Evolutionary conservation across 2,888 invertebrate species (phyloP).

Genomic region (Stegana nigrithorax): DNA sequence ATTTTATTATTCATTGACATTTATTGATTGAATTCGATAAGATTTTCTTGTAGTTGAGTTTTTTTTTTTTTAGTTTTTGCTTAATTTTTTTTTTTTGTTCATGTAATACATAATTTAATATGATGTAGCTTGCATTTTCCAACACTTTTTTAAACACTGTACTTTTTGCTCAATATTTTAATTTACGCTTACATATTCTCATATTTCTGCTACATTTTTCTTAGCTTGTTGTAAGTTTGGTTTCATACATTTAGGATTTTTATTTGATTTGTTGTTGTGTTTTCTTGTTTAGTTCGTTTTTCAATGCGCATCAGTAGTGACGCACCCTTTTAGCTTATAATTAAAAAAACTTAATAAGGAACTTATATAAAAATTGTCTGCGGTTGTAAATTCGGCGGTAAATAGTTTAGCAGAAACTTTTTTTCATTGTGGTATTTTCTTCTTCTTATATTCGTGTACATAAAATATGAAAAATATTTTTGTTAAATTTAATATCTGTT

Average conservation of each 20-base stretch:
- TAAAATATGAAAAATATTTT: slow-evolving; percentile 22
- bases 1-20: slow-evolving; percentile 59
- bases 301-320: slow-evolving; percentile 35
- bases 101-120: slow-evolving; percentile 28
- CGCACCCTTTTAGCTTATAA: slow-evolving; percentile 15
- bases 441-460: slow-evolving; percentile 15
- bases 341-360: slow-evolving; percentile 4
- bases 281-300: slow-evolving; percentile 11
- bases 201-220: slow-evolving; percentile 20
- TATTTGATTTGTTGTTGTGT: neutral
- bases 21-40: slow-evolving; percentile 63
- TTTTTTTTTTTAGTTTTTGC: slow-evolving; percentile 11
- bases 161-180: slow-evolving; percentile 27
- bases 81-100: slow-evolving; percentile 20
- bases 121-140: too few species aligned
- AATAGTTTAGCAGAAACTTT: slow-evolving; percentile 24
- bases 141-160: too few species aligned
- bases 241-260: slow-evolving; percentile 12
- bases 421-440: slow-evolving; percentile 12
- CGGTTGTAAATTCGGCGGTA: slow-evolving; percentile 34
- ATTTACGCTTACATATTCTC: slow-evolving; percentile 16
- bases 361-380: slow-evolving; percentile 1
- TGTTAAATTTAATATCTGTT: slow-evolving; percentile 29
- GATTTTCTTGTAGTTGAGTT: slow-evolving; percentile 33
- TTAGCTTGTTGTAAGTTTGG: neutral